Base-by-base conservation (phyloP, 2,797 vertebrate genomes). In the Tragelaphus oryx region DNA sequence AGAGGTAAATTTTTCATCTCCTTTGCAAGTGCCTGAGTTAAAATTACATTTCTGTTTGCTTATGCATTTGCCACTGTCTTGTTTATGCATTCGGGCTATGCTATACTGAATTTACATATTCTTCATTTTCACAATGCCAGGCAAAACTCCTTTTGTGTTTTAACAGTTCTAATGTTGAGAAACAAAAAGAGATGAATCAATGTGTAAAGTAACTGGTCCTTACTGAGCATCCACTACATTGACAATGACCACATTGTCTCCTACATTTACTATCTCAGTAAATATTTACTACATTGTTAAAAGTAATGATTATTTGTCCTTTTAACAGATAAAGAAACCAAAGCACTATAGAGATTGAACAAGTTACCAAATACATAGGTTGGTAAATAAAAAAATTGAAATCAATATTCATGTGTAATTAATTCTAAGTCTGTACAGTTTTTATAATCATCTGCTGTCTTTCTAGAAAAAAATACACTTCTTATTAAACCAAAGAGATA, bases 121-220 rank as follows among this genome's bases (percentile, higher is more conserved):
- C 10, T 60, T 82, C 11, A 30, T 46, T 30, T 74, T 8, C 11
- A 41, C 22, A 12, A 74, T 2, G 7, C 2, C 4, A 62, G 18
- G 8, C 2, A 24, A 11, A n/a, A 80, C n/a, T 33, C 9, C 33
- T 46, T 41, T 8, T 9, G 13, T 33, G 18, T 81, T 2, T 54
- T 81, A 18, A 4, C 0, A 48, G 10, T 92, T 74, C 78, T 50
- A 37, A 62, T 20, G 3, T 37, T 44, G 33, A 4, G 3, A 60
- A 17, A 55, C 4, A 55, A 46, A 30, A n/a, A 8, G 4, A 0
- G 0, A 11, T n/a, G 17, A 4, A 6, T 68, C 6, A 46, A 74
- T 54, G 59, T 44, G 8, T 26, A 20, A 11, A 22, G 5, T 30
- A 24, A n/a, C 5, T 30, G 0, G 7, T 80, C 33, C 22, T 60